Evolutionary conservation across 1,140 invertebrate genomes (phyloP).

Genomic region (Drosophila gunungcola): DNA sequence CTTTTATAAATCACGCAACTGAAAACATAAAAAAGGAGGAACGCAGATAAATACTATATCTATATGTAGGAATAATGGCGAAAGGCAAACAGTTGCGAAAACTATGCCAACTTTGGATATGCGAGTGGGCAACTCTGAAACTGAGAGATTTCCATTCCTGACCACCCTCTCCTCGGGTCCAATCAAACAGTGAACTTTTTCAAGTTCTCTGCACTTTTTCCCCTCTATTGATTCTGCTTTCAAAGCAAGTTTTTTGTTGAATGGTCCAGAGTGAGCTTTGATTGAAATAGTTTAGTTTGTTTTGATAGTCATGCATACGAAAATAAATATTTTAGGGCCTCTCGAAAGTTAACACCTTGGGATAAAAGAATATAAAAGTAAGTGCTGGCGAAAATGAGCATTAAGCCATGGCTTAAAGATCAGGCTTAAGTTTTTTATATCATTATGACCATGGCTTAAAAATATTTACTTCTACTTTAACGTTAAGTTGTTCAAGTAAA

Average conservation of each 20-base stretch:
- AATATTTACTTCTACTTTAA: no score
- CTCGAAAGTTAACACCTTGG: conserved; percentile 12
- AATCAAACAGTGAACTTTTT: conserved; percentile 40
- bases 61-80: conserved; percentile 10
- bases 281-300: conserved; percentile 57
- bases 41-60: background rate
- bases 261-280: conserved; percentile 43
- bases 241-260: conserved; percentile 33
- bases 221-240: conserved; percentile 46
- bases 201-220: conserved; percentile 37
- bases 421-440: background rate
- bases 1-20: background rate
- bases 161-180: conserved; percentile 1
- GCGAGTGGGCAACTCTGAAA: conserved; percentile 2
- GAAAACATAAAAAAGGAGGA: conserved; percentile 2
- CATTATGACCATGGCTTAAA: background rate
- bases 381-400: background rate
- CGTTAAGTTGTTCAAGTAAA: no score
- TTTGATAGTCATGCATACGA: conserved; percentile 46
- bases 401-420: background rate
- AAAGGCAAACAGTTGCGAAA: conserved; percentile 29
- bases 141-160: conserved; percentile 3
- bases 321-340: conserved; percentile 17
- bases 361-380: conserved; percentile 7
- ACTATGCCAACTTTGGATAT: conserved; percentile 39